Conservation (phyloP, 1,140 invertebrate genomes). For the Panulirus ornatus region DNA sequence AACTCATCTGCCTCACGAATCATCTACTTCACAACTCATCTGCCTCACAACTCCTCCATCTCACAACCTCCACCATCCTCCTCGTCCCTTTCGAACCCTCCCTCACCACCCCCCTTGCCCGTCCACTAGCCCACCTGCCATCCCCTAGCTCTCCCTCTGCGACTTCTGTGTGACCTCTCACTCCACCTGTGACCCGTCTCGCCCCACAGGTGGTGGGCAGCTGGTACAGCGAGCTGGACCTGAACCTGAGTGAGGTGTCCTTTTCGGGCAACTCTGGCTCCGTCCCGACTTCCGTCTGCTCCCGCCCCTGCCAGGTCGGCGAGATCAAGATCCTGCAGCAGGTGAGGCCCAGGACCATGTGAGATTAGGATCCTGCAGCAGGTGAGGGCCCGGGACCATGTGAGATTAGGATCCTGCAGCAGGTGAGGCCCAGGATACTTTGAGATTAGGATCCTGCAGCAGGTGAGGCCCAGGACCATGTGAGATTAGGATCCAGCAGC, state of each 20-base stretch:
- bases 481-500: constrained; percentile 84
- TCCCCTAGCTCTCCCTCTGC: neutral
- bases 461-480: too few relatives aligned
- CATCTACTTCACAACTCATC: too few relatives aligned
- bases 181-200: neutral
- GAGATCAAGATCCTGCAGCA: constrained; percentile 84
- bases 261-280: constrained; percentile 80
- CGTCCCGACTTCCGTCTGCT: constrained; percentile 83
- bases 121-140: too few relatives aligned
- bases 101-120: neutral
- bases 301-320: constrained; percentile 83
- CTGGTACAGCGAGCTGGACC: constrained; percentile 83
- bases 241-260: constrained; percentile 81
- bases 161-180: constrained; percentile 37
- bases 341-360: too few relatives aligned
- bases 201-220: constrained; percentile 81
- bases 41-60: too few relatives aligned
- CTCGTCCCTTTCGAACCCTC: neutral
- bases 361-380: neutral
- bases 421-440: too few relatives aligned
- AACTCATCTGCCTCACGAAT: too few relatives aligned
- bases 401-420: constrained; percentile 84
- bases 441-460: too few relatives aligned
- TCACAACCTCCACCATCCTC: neutral
- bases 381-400: too few relatives aligned